phyloP scores from a whole-genome alignment of 2,797 vertebrate species.

The Mormyrops attenuatus region DNA sequence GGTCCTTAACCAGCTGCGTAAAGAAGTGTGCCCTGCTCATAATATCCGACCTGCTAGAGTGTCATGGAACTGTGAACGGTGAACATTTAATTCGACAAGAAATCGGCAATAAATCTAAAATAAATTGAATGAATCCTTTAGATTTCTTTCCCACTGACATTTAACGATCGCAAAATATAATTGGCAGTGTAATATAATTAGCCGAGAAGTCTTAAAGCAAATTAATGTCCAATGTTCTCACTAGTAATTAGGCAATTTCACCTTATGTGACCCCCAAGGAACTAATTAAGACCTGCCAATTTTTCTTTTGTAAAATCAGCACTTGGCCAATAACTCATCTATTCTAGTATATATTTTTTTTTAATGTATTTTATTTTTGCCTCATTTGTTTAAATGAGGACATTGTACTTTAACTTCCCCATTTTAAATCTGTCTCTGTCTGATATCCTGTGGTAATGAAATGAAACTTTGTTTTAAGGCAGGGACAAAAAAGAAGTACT shows the following conservation, averaged over 20 bases:
- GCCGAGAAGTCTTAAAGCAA: slow-evolving; percentile 11
- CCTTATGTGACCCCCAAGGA: slow-evolving; percentile 9
- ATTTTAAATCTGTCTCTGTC: background rate
- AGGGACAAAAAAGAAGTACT: background rate
- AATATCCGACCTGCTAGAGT: background rate
- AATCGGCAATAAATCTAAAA: slow-evolving; percentile 7
- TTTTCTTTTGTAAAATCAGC: slow-evolving; percentile 9
- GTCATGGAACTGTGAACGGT: background rate
- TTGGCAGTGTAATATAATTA: slow-evolving; percentile 1
- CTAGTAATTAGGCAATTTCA: slow-evolving; percentile 15
- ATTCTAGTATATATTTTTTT: background rate
- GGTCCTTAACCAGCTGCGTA: background rate
- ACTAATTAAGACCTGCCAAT: slow-evolving; percentile 15
- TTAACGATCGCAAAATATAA: slow-evolving; percentile 1
- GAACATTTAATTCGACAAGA: background rate
- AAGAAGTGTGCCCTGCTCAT: background rate
- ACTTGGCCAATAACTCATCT: background rate
- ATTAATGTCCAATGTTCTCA: slow-evolving; percentile 13
- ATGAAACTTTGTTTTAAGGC: background rate
- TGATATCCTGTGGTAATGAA: background rate
- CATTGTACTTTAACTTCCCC: background rate
- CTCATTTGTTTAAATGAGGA: background rate
- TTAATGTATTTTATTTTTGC: background rate
- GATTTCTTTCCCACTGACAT: background rate
- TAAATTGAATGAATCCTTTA: slow-evolving; percentile 4